phyloP scores from a whole-genome alignment of 2,113 vertebrate species.

The Microtus ochrogaster region DNA sequence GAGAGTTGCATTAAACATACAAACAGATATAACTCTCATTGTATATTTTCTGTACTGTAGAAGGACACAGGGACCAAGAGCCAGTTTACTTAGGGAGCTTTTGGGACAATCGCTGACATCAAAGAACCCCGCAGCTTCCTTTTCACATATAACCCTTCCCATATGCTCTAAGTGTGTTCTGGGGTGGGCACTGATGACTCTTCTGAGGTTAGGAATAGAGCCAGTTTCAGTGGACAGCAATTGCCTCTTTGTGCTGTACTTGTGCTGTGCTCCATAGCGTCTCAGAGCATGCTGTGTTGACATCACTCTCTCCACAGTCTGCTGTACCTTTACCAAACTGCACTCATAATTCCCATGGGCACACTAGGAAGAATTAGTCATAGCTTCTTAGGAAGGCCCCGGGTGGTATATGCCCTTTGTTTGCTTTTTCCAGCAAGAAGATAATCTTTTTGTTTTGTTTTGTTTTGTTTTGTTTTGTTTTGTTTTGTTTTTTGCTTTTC shows the following conservation, averaged over 20 bases:
- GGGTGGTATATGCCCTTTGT: neutral
- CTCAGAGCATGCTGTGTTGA: neutral
- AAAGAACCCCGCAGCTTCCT: neutral
- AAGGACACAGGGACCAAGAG: neutral
- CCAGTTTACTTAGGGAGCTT: neutral
- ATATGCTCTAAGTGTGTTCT: neutral
- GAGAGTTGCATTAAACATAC: neutral
- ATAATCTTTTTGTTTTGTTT: too few species aligned
- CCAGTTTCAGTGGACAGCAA: neutral
- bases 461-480: too few species aligned
- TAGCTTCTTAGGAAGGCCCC: neutral
- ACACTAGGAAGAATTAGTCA: neutral
- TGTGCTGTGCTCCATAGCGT: neutral
- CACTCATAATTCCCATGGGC: neutral
- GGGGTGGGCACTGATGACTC: neutral
- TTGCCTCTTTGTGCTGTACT: neutral
- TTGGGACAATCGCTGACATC: slow-evolving; percentile 28
- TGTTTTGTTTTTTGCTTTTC: too few species aligned
- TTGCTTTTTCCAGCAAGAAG: neutral
- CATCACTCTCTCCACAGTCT: neutral
- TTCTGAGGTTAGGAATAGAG: slow-evolving; percentile 5
- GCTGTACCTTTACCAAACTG: neutral
- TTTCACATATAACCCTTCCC: neutral
- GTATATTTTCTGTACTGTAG: neutral
- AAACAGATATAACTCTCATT: neutral